Evolutionary conservation across 64 coral and sea anemone species (phyloP), one percentile per base, ranked within the genome.

Genomic region (Dendronephthya gigantea): DNA sequence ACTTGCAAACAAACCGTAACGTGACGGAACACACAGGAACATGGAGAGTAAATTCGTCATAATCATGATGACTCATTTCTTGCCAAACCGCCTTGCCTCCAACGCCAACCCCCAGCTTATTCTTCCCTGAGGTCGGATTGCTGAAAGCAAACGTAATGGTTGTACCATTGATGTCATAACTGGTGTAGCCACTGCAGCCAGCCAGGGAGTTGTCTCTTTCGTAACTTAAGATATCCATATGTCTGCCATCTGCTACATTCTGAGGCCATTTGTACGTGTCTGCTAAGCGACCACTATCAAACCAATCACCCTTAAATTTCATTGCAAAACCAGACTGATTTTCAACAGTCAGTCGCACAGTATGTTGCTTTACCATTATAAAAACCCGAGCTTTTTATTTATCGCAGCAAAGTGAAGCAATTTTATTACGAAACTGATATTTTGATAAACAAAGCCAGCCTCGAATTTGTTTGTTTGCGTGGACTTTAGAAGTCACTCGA

Each of bases 61-160:
- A 88, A 51, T 43, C 30, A 76, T 92, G 59, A 36, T 40, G 9
- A 16, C 12, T 15, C 90, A 92, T 92, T 40, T 35, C 4, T 22
- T 92, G 45, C 90, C 82, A 92, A n/a, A 88, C 86, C 0, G 7
- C 27, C 51, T 51, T 84, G 23, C 90, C 86, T 2, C 49, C 86
- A 5, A 15, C 52, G 0, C 90, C 90, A 41, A 92, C 82, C 4
- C 90, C 90, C 43, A 92, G 86, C 45, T 85, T 88, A 9, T 92
- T 92, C 14, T 6, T 47, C 28, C 86, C 90, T 31, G 50, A 2
- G 32, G 0, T 10, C 50, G 90, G 90, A 49, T 92, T 92, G 36
- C 82, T 84, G 83, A 92, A 92, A 39, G 62, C 90, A 38, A 92
- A 87, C 2, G 86, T 84, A 66, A 92, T 41, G 14, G 48, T 35